Evolutionary conservation across 2,888 invertebrate genomes (phyloP), one percentile per base, ranked within the genome.

Genomic region (Homarus gammarus): DNA sequence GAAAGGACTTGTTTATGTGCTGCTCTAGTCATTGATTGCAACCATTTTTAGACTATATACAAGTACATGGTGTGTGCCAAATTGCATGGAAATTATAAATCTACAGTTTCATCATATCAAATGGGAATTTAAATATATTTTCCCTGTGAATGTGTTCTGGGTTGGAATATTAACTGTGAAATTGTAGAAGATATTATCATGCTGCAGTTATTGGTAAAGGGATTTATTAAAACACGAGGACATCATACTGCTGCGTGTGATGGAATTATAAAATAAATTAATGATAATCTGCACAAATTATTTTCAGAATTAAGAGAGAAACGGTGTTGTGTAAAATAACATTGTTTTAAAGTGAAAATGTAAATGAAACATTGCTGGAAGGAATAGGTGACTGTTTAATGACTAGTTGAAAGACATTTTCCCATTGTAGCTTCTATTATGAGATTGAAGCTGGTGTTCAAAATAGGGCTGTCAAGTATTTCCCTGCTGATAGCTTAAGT

Each of bases 21-120:
- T 64, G 64, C 64, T 64, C 27, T 64, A 64, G 64, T 64, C 64
- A 64, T 5, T 64, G 6, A 64, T 64, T 64, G 8, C 64, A 64
- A 27, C 64, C 27, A 3, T 64, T 27, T 0, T 27, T 64, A 64
- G 56, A 56, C 27, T 27, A 1, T 64, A 56, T 18, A 56, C 15
- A n/a, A n/a, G n/a, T 44, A 56, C 2, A 56, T 56, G 56, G n/a
- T 18, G 22, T 56, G 56, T 56, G 56, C 56, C 56, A 56, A 56
- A 56, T 56, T 56, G 12, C 10, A 56, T n/a, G n/a, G n/a, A n/a
- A n/a, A n/a, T n/a, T n/a, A n/a, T n/a, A n/a, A n/a, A n/a, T n/a
- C n/a, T n/a, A n/a, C n/a, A n/a, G n/a, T n/a, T n/a, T n/a, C n/a
- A n/a, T n/a, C n/a, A n/a, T n/a, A n/a, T n/a, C n/a, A n/a, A n/a